Conservation (phyloP, 92 coral and sea anemone genomes). For the Zoanthus solanderi region DNA sequence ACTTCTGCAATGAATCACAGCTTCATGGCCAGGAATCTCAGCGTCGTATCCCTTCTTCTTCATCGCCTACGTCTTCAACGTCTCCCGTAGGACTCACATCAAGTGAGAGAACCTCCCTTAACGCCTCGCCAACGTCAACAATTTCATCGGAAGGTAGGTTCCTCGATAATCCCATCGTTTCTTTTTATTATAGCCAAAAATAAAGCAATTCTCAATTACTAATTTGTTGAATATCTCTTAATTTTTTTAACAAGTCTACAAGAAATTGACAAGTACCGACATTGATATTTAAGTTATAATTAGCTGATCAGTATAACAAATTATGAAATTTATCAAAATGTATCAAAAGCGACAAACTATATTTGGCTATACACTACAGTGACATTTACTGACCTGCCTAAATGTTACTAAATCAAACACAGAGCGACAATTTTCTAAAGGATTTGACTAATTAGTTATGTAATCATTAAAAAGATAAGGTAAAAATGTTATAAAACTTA, state of each 20-base stretch:
- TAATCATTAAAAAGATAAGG: too few species aligned
- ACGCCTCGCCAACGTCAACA: conserved; percentile 30
- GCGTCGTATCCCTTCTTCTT: conserved; percentile 1
- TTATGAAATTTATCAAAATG: too few species aligned
- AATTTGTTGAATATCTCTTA: neutral
- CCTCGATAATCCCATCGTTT: neutral
- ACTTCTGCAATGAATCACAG: conserved; percentile 8
- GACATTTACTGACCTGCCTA: too few species aligned
- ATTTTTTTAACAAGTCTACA: neutral
- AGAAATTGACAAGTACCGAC: too few species aligned
- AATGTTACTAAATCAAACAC: too few species aligned
- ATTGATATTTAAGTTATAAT: too few species aligned
- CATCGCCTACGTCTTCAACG: conserved; percentile 30
- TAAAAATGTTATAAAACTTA: too few species aligned
- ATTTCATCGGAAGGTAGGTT: conserved; percentile 38
- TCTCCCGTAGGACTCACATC: conserved; percentile 32
- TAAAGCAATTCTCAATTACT: neutral
- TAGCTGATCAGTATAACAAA: too few species aligned
- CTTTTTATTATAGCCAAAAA: neutral
- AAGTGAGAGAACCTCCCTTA: conserved; percentile 29
- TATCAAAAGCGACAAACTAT: too few species aligned
- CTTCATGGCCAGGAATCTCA: conserved; percentile 15
- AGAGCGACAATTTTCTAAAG: too few species aligned
- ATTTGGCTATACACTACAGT: too few species aligned
- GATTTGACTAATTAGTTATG: too few species aligned